These are phyloP conservation scores for Cricetomys ansorgei DNA, from an alignment of 2,113 vertebrate species.

Conservation along the genomic window DNA sequence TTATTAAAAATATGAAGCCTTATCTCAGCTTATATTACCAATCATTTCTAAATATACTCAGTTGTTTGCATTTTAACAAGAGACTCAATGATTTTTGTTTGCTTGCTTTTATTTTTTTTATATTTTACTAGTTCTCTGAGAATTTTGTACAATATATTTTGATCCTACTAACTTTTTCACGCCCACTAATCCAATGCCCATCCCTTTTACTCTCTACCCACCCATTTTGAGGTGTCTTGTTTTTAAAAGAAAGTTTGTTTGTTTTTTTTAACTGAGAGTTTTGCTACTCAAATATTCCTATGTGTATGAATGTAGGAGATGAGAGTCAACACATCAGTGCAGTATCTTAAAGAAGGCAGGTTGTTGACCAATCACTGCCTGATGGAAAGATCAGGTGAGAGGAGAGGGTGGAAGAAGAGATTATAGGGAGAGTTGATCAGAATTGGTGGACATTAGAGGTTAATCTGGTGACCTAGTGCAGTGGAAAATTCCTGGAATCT, in stretches of 20 bases:
- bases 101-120: not conserved
- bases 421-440: no score
- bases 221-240: not conserved
- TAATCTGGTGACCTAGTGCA: no score
- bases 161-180: not conserved
- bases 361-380: no score
- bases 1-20: not conserved
- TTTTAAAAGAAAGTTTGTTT: not conserved
- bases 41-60: not conserved
- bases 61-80: slow-evolving; percentile 18
- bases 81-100: not conserved
- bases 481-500: no score
- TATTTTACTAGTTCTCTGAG: not conserved
- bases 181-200: not conserved
- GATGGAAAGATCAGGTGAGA: no score
- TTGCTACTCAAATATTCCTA: not conserved
- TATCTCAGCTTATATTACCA: not conserved
- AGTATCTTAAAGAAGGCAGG: not conserved
- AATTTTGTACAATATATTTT: not conserved
- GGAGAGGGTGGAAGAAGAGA: no score
- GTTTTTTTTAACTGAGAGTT: no score
- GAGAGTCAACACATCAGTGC: not conserved
- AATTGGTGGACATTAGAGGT: no score
- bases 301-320: not conserved
- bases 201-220: not conserved